Conservation (phyloP, 2,888 invertebrate species). For the Pterostichus madidus region DNA sequence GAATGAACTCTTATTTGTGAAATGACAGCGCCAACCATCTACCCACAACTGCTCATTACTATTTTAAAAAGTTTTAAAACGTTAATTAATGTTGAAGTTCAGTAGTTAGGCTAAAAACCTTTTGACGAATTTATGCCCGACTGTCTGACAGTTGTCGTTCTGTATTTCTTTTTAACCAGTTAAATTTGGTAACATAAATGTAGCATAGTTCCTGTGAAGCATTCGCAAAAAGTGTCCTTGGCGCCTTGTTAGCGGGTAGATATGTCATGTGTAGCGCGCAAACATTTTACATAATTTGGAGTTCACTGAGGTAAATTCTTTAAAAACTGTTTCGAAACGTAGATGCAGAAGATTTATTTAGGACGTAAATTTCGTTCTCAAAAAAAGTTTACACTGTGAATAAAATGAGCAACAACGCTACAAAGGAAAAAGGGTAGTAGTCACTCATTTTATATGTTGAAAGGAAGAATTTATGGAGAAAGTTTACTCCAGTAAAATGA, state of each 20-base stretch:
- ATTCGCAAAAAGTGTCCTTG: slow-evolving; percentile 43
- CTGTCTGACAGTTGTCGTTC: slow-evolving; percentile 9
- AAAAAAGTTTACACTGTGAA: slow-evolving; percentile 36
- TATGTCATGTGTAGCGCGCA: neutral
- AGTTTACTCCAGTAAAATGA: slow-evolving; percentile 10
- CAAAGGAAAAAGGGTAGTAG: slow-evolving; percentile 19
- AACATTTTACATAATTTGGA: slow-evolving; percentile 11
- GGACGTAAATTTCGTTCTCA: slow-evolving; percentile 32
- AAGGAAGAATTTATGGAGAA: slow-evolving; percentile 47
- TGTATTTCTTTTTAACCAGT: slow-evolving; percentile 39
- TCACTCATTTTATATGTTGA: slow-evolving; percentile 38
- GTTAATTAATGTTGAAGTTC: slow-evolving; percentile 36
- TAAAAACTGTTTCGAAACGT: slow-evolving; percentile 3
- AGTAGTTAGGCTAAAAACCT: slow-evolving; percentile 2
- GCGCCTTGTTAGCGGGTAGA: neutral
- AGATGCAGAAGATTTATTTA: slow-evolving; percentile 32
- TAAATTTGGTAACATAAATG: slow-evolving; percentile 44
- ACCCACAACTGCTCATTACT: neutral
- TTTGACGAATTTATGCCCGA: slow-evolving; percentile 25
- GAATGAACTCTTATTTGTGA: too few species aligned
- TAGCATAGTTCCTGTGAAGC: slow-evolving; percentile 32
- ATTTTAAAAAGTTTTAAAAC: slow-evolving; percentile 11
- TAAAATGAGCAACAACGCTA: slow-evolving; percentile 33
- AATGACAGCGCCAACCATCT: too few species aligned
- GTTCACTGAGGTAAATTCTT: neutral